A percentile compares a stretch with the other conserved stretches of the same genome.
Conservation (phyloP, 2,797 vertebrate genomes). For the Onychomys leucogaster region DNA sequence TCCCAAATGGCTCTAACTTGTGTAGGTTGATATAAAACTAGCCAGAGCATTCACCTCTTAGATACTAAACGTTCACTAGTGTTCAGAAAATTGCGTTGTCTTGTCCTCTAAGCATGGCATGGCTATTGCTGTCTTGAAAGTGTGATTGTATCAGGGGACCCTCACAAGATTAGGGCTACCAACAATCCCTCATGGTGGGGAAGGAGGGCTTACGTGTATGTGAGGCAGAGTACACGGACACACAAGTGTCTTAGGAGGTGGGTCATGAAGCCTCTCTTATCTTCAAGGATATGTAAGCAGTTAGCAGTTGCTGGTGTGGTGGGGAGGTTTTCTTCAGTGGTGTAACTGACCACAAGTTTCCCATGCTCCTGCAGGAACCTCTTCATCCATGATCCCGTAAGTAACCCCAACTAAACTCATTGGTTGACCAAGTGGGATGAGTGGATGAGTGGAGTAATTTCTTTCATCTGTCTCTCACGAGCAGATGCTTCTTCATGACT, state of each 20-base stretch:
- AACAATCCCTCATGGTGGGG: neutral
- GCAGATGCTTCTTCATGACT: neutral
- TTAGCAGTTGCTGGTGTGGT: neutral
- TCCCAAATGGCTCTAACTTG: no score
- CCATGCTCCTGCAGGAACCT: neutral
- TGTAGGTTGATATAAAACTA: no score
- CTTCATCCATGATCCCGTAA: neutral
- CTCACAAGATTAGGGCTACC: neutral
- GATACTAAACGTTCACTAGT: neutral
- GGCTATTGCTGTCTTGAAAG: neutral
- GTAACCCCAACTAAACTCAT: neutral
- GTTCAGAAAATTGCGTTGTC: neutral
- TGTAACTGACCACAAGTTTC: neutral
- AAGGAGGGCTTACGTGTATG: neutral
- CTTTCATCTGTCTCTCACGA: neutral
- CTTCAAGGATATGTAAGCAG: neutral
- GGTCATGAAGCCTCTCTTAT: neutral
- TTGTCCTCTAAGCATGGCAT: neutral
- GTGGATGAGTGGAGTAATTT: neutral
- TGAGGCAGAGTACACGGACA: neutral
- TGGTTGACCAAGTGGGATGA: neutral
- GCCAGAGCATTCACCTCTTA: no score
- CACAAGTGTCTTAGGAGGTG: neutral
- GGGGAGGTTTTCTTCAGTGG: neutral
- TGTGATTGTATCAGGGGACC: neutral